phyloP scores from a whole-genome alignment of 2,888 invertebrate species.

The Pasiphila rectangulata region DNA sequence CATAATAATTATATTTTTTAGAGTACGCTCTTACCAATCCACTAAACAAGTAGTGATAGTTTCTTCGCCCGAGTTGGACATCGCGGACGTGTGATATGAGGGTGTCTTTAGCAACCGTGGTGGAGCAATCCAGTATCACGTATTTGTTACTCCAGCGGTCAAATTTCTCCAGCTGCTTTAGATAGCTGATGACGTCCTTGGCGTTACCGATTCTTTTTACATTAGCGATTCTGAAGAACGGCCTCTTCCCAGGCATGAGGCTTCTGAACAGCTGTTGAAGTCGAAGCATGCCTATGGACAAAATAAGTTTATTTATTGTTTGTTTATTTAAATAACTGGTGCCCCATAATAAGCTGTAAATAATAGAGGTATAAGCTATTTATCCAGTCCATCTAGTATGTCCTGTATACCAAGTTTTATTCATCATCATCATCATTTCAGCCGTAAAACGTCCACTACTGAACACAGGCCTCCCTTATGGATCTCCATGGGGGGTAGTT shows the following conservation, averaged over 20 bases:
- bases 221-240: conserved; percentile 92
- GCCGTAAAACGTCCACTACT: too few relatives aligned
- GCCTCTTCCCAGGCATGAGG: conserved; percentile 88
- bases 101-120: conserved; percentile 92
- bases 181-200: conserved; percentile 90
- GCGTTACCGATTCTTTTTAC: conserved; percentile 92
- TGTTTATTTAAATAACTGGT: too few relatives aligned
- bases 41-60: conserved; percentile 94
- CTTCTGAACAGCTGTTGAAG: conserved; percentile 95
- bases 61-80: conserved; percentile 90
- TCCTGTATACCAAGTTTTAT: too few relatives aligned
- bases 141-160: conserved; percentile 93
- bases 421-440: too few relatives aligned
- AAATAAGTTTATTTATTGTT: too few relatives aligned
- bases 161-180: conserved; percentile 87
- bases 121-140: conserved; percentile 92
- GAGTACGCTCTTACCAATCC: conserved; percentile 95
- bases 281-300: conserved; percentile 87
- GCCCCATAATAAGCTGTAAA: too few relatives aligned
- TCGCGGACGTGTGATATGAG: conserved; percentile 93
- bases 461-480: too few relatives aligned
- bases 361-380: too few relatives aligned
- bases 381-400: too few relatives aligned
- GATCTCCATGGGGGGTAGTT: too few relatives aligned
- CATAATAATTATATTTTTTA: conserved; percentile 38